Percentiles rank a stretch among this genome's conserved stretches.
These are phyloP conservation scores for Phalera bucephala DNA, from an alignment of 2,888 invertebrate genomes.

Conservation along the genomic window DNA sequence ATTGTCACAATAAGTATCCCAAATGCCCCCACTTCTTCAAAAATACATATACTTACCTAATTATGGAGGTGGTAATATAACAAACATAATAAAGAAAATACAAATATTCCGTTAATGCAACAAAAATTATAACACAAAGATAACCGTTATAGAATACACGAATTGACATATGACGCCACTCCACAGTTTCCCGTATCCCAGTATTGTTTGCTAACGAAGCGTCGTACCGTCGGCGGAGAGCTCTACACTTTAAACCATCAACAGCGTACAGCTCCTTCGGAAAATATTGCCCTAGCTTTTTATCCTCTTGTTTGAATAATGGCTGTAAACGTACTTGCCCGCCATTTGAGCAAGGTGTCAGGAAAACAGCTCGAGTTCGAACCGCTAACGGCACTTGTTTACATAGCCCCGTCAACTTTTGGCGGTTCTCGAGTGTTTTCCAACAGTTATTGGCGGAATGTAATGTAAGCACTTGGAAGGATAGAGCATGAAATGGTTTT, in stretches of 20 bases:
- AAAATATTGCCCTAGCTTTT: conserved; percentile 82
- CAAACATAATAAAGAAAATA: no score
- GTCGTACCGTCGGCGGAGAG: conserved; percentile 64
- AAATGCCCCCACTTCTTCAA: no score
- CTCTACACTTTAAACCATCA: conserved; percentile 81
- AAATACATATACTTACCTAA: no score
- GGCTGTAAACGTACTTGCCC: conserved; percentile 76
- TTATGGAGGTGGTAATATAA: no score
- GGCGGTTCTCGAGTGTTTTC: conserved; percentile 70
- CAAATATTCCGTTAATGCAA: no score
- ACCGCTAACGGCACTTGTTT: conserved; percentile 79
- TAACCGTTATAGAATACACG: no score
- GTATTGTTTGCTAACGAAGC: conserved; percentile 81
- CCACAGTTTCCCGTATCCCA: conserved; percentile 43
- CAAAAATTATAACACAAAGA: no score
- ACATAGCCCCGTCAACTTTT: conserved; percentile 74
- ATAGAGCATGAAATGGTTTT: conserved; percentile 55
- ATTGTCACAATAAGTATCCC: no score
- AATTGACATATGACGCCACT: no score
- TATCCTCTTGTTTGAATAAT: conserved; percentile 82
- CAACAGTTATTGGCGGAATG: conserved; percentile 68
- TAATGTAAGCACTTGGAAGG: conserved; percentile 73
- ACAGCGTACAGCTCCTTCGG: conserved; percentile 72
- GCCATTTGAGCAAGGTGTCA: conserved; percentile 78
- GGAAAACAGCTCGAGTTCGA: conserved; percentile 69